A percentile compares a stretch with the other conserved stretches of the same genome.
phyloP scores from a whole-genome alignment of 1,140 invertebrate genomes.

The Hirudo medicinalis region DNA sequence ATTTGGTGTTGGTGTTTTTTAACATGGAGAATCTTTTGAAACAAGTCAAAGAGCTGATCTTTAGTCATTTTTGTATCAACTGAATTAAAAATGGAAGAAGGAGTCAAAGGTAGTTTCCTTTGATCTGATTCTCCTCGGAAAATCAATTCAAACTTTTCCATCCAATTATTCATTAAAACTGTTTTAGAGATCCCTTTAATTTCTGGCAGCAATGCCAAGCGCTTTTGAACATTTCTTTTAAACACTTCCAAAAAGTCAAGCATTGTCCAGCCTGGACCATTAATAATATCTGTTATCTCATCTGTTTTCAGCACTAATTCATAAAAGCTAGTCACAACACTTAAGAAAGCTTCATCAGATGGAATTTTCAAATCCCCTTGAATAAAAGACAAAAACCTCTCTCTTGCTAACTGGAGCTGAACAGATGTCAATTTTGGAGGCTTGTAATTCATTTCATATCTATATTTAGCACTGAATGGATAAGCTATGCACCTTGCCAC shows the following conservation, averaged over 20 bases:
- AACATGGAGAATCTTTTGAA: conserved; percentile 91
- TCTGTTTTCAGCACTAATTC: conserved; percentile 96
- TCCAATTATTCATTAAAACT: conserved; percentile 94
- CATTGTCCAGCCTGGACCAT: conserved; percentile 88
- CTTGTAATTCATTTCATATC: conserved; percentile 82
- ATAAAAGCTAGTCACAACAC: conserved; percentile 90
- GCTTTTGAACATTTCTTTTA: conserved; percentile 88
- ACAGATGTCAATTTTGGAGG: conserved; percentile 70
- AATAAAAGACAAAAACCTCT: conserved; percentile 66
- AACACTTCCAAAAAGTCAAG: conserved; percentile 98
- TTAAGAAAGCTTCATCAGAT: conserved; percentile 96
- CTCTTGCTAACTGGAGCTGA: conserved; percentile 82
- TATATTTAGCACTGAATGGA: conserved; percentile 98
- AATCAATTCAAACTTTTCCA: conserved; percentile 98
- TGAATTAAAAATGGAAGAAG: conserved; percentile 30
- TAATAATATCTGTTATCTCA: conserved; percentile 82
- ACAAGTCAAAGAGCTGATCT: conserved; percentile 85
- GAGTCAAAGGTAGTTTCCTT: conserved; percentile 35
- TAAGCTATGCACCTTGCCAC: conserved; percentile 94
- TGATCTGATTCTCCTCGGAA: conserved; percentile 60
- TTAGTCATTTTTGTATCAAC: conserved; percentile 41
- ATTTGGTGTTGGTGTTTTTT: conserved; percentile 99
- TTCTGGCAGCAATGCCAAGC: conserved; percentile 90
- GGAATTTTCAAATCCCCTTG: conserved; percentile 77
- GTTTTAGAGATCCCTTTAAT: conserved; percentile 98